Evolutionary conservation across 2,113 vertebrate species (phyloP), one percentile per base, ranked within the genome.

Genomic region (Paracanthobrama guichenoti): DNA sequence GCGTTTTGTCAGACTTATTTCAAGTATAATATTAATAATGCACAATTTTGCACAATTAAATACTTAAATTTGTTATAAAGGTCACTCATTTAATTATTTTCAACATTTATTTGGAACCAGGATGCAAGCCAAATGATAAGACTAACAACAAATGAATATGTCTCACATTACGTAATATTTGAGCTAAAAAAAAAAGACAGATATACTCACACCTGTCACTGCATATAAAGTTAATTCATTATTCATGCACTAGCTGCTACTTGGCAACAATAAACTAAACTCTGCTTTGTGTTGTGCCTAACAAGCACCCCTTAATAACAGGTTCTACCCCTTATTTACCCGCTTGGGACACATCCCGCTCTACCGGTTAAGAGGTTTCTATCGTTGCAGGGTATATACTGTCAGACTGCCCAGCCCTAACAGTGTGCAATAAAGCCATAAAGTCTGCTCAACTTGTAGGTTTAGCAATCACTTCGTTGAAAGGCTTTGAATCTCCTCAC

Each of bases 361-460:
- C n/a, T 31, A 81, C 44, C 26, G n/a, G 78, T 80, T 80, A 64
- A 12, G 39, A 46, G 6, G 35, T 80, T 80, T 26, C 24, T 80
- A 20, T 22, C 8, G 4, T 46, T 67, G 24, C 24, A 48, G 18
- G 26, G n/a, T 50, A 50, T 31, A 26, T 66, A 79, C 55, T 26
- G n/a, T 26, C 42, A 62, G 11, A 24, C 12, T 3, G 6, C 64
- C 46, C 48, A 35, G 48, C 48, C 22, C 79, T 6, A n/a, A 39
- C 12, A 53, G 12, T 71, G 26, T 71, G 66, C 26, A 81, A 81
- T 81, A 53, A 66, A 81, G 62, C 28, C 79, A 81, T 55, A 55
- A 71, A 71, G 12, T 81, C 46, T 24, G 20, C 48, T 71, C 7
- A 39, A 71, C 79, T 71, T 39, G 20, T 31, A 22, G 4, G 24